A percentile compares a stretch with the other conserved stretches of the same genome.
These are phyloP conservation scores for Globodera ellingtonae DNA, from an alignment of 1,140 invertebrate genomes.

Conservation along the genomic window DNA sequence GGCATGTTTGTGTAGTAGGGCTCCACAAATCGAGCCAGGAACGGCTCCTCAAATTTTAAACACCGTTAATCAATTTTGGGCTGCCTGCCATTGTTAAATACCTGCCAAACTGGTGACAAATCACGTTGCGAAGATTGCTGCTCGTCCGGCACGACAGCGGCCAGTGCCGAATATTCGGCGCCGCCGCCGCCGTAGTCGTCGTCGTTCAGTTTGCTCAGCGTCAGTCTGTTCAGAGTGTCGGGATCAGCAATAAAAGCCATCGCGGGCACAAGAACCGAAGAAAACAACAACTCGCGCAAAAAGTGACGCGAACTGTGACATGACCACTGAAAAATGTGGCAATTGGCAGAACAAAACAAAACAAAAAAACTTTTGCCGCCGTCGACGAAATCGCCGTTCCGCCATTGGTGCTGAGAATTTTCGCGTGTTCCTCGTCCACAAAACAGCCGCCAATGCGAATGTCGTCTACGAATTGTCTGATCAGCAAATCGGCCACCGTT, in stretches of 20 bases:
- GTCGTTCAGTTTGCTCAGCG: slow-evolving; percentile 33
- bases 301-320: slow-evolving; percentile 55
- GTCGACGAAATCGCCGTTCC: not conserved
- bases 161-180: not conserved
- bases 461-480: slow-evolving; percentile 40
- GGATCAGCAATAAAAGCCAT: slow-evolving; percentile 51
- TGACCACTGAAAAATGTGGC: slow-evolving; percentile 31
- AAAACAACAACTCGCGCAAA: slow-evolving; percentile 49
- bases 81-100: not conserved
- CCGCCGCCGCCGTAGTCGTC: not conserved
- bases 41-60: slow-evolving; percentile 4
- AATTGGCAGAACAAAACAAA: not conserved
- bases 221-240: slow-evolving; percentile 44
- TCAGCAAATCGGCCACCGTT: slow-evolving; percentile 44
- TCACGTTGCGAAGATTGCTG: not conserved
- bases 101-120: not conserved
- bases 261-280: slow-evolving; percentile 36
- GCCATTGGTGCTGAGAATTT: slow-evolving; percentile 8
- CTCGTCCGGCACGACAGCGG: not conserved
- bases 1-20: slow-evolving; percentile 37
- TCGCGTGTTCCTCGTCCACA: slow-evolving; percentile 42
- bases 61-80: not conserved
- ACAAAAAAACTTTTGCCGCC: not conserved
- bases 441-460: slow-evolving; percentile 40
- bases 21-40: slow-evolving; percentile 41